phyloP scores from a whole-genome alignment of 1,140 invertebrate genomes.

The Maniola jurtina region DNA sequence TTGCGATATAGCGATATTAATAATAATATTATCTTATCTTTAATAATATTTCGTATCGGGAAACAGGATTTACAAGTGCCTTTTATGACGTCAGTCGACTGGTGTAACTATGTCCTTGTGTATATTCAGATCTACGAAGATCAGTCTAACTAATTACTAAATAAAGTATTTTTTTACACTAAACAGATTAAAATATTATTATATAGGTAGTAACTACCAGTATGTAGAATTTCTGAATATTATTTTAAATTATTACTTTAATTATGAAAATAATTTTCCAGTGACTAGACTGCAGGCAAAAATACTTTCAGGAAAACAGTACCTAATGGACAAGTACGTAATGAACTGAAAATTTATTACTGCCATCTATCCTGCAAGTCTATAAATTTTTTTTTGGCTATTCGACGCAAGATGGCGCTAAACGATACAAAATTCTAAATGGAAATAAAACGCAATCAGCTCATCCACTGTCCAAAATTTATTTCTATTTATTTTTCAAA shows the following conservation, averaged over 20 bases:
- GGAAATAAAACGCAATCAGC: neutral
- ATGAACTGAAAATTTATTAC: neutral
- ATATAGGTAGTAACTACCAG: too few species aligned
- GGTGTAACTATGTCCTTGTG: neutral
- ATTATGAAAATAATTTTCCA: too few species aligned
- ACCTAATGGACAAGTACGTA: too few species aligned
- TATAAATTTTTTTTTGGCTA: neutral
- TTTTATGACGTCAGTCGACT: constrained; percentile 24
- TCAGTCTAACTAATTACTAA: too few species aligned
- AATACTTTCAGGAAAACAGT: too few species aligned
- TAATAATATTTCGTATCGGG: constrained; percentile 29
- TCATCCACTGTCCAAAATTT: neutral
- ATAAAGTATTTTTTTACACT: too few species aligned
- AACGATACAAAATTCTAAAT: too few species aligned
- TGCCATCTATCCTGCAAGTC: neutral
- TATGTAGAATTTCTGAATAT: too few species aligned
- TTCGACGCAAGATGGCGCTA: constrained; percentile 5
- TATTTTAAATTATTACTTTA: too few species aligned
- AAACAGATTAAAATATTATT: too few species aligned
- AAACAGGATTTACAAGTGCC: constrained; percentile 30
- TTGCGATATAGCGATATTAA: constrained; percentile 14
- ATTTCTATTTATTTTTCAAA: too few species aligned
- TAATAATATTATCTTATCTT: constrained; percentile 25
- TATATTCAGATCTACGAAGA: neutral
- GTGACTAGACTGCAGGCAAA: too few species aligned